Conservation (phyloP, 2,888 invertebrate species). For the Ectemnius continuus region DNA sequence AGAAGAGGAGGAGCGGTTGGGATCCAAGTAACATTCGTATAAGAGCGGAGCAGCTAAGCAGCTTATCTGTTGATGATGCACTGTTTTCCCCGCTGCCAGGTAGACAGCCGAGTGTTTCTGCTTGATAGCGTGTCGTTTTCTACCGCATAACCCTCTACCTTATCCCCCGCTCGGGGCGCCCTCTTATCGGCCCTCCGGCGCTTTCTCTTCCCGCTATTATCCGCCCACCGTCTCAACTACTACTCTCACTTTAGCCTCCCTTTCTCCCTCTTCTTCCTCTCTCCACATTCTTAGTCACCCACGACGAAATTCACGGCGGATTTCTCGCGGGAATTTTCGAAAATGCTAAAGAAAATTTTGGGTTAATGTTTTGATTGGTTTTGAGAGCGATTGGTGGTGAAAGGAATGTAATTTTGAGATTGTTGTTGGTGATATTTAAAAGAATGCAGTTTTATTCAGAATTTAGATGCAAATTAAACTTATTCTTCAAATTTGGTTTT, state of each 20-base stretch:
- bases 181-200: slow-evolving; percentile 31
- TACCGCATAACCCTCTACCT: slow-evolving; percentile 55
- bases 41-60: slow-evolving; percentile 70
- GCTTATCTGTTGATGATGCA: slow-evolving; percentile 75
- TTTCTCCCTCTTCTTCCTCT: not conserved
- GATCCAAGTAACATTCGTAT: slow-evolving; percentile 64
- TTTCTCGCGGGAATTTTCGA: no score
- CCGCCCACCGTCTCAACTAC: slow-evolving; percentile 30
- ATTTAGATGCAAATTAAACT: no score
- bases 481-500: no score
- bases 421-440: no score
- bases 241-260: slow-evolving; percentile 14
- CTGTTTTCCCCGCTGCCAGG: slow-evolving; percentile 68
- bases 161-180: slow-evolving; percentile 40
- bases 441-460: no score
- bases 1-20: slow-evolving; percentile 11
- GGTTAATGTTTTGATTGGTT: no score
- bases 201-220: slow-evolving; percentile 24
- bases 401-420: no score
- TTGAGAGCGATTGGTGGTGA: no score
- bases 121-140: slow-evolving; percentile 73
- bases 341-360: no score
- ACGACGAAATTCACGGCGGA: no score
- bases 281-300: no score
- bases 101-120: slow-evolving; percentile 66